Conservation (phyloP, 2,888 invertebrate genomes). For the Mycogona germanica region DNA sequence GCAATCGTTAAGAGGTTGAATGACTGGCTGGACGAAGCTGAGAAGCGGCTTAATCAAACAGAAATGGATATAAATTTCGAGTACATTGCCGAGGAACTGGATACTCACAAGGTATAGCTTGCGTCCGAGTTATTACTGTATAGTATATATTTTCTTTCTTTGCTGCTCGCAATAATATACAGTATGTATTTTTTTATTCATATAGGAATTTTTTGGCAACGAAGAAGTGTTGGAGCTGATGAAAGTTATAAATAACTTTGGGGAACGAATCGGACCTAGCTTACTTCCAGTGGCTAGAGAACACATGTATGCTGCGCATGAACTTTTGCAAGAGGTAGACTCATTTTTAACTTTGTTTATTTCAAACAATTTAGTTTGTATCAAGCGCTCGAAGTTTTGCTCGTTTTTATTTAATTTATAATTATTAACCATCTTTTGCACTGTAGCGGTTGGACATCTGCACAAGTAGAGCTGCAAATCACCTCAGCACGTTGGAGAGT, state of each 20-base stretch:
- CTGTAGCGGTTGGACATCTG: conserved; percentile 60
- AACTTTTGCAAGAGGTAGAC: neutral
- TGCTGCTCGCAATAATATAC: no score
- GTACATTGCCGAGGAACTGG: conserved; percentile 64
- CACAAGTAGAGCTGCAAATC: conserved; percentile 66
- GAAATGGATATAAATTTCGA: conserved; percentile 77
- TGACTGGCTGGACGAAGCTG: conserved; percentile 49
- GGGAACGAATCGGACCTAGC: conserved; percentile 40
- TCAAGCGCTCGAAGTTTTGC: no score
- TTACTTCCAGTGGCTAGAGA: conserved; percentile 24
- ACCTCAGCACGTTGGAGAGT: conserved; percentile 60
- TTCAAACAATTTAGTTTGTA: neutral
- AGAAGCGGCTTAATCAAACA: conserved; percentile 30
- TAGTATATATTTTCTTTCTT: no score
- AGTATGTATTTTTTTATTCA: no score
- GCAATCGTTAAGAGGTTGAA: conserved; percentile 62
- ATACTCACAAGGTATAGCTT: conserved; percentile 57
- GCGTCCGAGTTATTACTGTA: neutral
- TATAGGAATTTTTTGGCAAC: conserved; percentile 59
- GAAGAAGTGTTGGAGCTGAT: conserved; percentile 66
- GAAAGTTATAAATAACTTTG: conserved; percentile 66
- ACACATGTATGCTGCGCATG: no score
- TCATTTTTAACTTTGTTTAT: neutral
- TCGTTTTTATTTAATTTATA: no score
- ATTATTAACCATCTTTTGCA: no score